Percentiles rank a stretch among this genome's conserved stretches.
Conservation (phyloP, 2,888 invertebrate species). For the Apeira syringaria region DNA sequence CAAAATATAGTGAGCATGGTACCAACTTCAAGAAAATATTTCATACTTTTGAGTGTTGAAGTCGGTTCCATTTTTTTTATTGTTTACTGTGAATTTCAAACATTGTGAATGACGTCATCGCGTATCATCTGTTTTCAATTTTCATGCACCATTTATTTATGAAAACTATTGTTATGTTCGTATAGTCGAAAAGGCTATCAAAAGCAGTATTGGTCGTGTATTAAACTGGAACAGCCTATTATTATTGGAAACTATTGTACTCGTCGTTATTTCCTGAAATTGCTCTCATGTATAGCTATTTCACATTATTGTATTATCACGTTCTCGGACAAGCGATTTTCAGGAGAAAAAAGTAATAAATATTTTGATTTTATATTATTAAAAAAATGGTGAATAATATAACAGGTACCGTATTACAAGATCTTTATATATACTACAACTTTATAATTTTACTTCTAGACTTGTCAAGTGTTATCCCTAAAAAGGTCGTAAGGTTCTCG, state of each 20-base stretch:
- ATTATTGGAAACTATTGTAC: conserved; percentile 1
- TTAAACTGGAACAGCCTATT: conserved; percentile 1
- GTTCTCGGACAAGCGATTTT: neutral
- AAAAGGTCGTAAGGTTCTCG: too few relatives aligned
- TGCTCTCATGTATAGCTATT: neutral
- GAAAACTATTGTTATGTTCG: conserved; percentile 10
- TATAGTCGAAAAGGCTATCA: conserved; percentile 9
- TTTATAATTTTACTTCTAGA: too few relatives aligned
- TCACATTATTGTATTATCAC: neutral
- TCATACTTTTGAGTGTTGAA: too few relatives aligned
- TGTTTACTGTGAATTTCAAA: too few relatives aligned
- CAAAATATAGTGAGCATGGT: too few relatives aligned
- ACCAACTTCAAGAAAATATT: too few relatives aligned
- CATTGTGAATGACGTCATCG: conserved; percentile 5
- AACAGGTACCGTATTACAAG: too few relatives aligned
- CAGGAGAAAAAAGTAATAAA: neutral
- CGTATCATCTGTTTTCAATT: conserved; percentile 16
- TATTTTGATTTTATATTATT: too few relatives aligned
- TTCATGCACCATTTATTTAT: conserved; percentile 17
- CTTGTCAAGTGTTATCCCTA: too few relatives aligned
- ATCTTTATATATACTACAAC: too few relatives aligned
- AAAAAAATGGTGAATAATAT: too few relatives aligned
- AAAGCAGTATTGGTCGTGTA: neutral
- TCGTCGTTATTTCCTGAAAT: neutral
- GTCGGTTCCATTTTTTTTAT: too few relatives aligned